Evolutionary conservation across 1,140 invertebrate genomes (phyloP), one percentile per base, ranked within the genome.

Genomic region (Oryctes rhinoceros): DNA sequence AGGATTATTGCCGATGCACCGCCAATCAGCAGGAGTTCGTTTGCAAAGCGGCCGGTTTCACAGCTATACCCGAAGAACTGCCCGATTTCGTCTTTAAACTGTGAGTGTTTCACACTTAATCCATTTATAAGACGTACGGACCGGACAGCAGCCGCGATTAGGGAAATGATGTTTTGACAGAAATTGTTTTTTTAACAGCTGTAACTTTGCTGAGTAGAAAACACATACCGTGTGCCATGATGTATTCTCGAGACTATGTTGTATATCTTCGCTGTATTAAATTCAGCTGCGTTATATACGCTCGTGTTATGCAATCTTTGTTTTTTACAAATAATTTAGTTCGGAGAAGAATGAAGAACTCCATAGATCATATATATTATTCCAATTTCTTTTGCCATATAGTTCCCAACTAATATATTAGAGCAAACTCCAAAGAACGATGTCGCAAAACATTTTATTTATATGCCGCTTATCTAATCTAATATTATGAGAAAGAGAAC

Each of bases 51-150:
- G 87, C 85, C 18, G 87, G 86, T 15, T 88, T 88, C 81, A 85
- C 86, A 3, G 81, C 84, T 13, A 85, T 88, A 62, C 88, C 88
- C 15, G 81, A 83, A 15, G 83, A 83, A 74, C 80, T 88, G 76
- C 88, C 87, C 9, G 83, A 85, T 71, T 85, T 85, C 67, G 84
- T 88, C 71, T 86, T 81, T 44, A 88, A 88, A 87, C 84, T 88
- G 88, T 88, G 83, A 88, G 88, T 87, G 65, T 71, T 71, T 71
- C 65, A 71, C 65, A 35, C 65, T 71, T 71, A 71, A 71, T 71
- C 65, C 65, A 62, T 62, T 62, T 62, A 20, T 62, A 62, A 62
- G 53, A 62, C 53, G 53, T 15, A 62, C 7, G 53, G 53, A 62
- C 13, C 53, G 53, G 65, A 71, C 24, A 24, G 24, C 0, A 71